Conservation (phyloP, 2,113 vertebrate genomes). For the Galbula dea region DNA sequence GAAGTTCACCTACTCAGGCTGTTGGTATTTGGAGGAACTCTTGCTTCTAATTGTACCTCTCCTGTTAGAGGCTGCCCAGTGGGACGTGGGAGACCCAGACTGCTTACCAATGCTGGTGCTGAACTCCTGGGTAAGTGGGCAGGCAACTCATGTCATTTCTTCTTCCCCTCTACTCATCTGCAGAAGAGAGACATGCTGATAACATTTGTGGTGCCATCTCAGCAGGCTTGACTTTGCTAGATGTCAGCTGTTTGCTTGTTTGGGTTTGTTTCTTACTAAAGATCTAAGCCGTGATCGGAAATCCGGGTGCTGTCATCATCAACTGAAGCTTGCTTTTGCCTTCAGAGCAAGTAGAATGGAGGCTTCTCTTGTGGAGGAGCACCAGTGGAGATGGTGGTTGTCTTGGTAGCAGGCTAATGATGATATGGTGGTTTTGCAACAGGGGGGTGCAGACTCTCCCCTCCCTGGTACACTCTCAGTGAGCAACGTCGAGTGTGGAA, state of each 20-base stretch:
- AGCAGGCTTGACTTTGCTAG: neutral
- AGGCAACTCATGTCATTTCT: neutral
- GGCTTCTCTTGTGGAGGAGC: neutral
- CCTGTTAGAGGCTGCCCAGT: neutral
- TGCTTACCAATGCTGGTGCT: neutral
- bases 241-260: neutral
- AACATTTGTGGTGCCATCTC: neutral
- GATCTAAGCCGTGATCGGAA: neutral
- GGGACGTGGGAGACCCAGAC: neutral
- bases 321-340: neutral
- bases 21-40: neutral
- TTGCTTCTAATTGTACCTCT: neutral
- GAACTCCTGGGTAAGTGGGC: neutral
- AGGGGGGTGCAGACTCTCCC: neutral
- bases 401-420: neutral
- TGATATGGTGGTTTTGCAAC: neutral
- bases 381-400: neutral
- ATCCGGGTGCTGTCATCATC: fast-evolving
- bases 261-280: neutral
- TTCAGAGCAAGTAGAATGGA: neutral
- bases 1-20: neutral
- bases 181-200: neutral
- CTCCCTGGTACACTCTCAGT: neutral
- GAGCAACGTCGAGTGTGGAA: neutral
- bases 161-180: neutral